Evolutionary conservation across 2,797 vertebrate species (phyloP), one percentile per base, ranked within the genome.

Genomic region (Manis pentadactyla): DNA sequence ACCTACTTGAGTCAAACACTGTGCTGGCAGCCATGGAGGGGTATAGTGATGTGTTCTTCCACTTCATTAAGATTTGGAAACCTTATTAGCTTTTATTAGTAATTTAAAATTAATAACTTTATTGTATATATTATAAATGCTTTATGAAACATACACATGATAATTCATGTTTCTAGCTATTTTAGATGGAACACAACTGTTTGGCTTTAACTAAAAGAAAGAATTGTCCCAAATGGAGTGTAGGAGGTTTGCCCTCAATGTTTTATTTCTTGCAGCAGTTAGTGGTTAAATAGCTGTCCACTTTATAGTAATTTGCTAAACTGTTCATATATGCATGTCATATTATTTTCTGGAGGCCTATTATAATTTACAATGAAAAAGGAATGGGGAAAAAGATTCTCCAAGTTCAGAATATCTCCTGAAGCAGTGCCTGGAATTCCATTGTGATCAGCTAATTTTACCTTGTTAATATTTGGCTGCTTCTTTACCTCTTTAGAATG

Each of bases 121-220:
- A 23, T 75, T 69, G 2, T 87, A 1, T 39, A 31, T 83, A 17
- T 79, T 53, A 12, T 85, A 69, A 73, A 51, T 88, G 79, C 61
- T 66, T 89, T 94, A 49, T 82, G 42, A 94, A 73, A 83, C 73
- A 2, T 37, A 39, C 49, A 37, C 7, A 10, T 86, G 55, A 55
- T 77, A 49, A 49, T 75, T 55, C 42, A 9, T 92, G 29, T 84
- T 87, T 90, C 73, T 90, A 55, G 82, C 19, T 94, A 79, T 57
- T 93, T 95, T 87, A 90, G 27, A 34, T 42, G 49, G 89, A 51
- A 68, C 83, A 39, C 4, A 77, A 46, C 34, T 74, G 4, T 85
- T 94, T 25, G 31, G n/a, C 88, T 63, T 90, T 69, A 49, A 69
- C 34, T 95, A 39, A 85, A 91, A 95, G 42, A 49, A 90, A 69